Conservation (phyloP, 2,113 vertebrate species). For the Laticauda laticaudata region DNA sequence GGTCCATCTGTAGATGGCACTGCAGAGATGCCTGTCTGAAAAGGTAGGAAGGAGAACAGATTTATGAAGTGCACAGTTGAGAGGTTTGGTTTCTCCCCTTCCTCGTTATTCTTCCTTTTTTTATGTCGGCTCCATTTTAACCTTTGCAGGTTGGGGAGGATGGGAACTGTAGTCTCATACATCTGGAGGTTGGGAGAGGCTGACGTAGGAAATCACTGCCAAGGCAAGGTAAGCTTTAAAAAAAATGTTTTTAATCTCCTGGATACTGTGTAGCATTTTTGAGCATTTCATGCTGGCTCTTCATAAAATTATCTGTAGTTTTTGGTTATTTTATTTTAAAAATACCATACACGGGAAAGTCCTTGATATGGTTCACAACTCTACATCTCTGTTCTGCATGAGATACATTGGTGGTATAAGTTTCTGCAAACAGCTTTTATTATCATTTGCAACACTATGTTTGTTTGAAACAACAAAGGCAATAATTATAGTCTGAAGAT, state of each 20-base stretch:
- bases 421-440: constrained; percentile 67
- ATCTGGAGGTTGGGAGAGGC: neutral
- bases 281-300: constrained; percentile 25
- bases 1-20: constrained; percentile 24
- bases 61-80: neutral
- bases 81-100: neutral
- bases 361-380: constrained; percentile 50
- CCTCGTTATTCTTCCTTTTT: constrained; percentile 3
- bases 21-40: neutral
- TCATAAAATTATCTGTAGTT: constrained; percentile 49
- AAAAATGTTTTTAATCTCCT: constrained; percentile 37
- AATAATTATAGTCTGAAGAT: constrained; percentile 71
- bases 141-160: neutral
- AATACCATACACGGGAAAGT: constrained; percentile 13
- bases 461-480: constrained; percentile 60
- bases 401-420: constrained; percentile 40
- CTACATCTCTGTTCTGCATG: constrained; percentile 53
- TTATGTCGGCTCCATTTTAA: neutral
- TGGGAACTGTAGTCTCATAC: neutral
- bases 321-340: constrained; percentile 38
- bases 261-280: constrained; percentile 16
- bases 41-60: constrained; percentile 16
- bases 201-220: neutral
- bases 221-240: constrained; percentile 26
- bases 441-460: constrained; percentile 58